Evolutionary conservation across 2,113 vertebrate genomes (phyloP).

Genomic region (Kryptolebias marmoratus): DNA sequence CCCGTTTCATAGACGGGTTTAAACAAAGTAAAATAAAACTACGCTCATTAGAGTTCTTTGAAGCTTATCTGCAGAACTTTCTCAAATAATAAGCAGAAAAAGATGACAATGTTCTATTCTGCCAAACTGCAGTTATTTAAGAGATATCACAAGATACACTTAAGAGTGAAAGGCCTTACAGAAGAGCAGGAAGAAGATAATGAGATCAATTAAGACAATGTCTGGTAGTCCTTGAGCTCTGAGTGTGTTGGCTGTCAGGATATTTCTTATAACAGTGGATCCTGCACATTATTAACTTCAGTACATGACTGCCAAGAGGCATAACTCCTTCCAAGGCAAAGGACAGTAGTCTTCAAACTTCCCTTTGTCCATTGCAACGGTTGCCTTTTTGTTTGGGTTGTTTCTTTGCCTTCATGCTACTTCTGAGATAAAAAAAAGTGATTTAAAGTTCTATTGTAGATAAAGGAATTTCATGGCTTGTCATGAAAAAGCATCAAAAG

Average conservation of each 20-base stretch:
- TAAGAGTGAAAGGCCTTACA: slow-evolving; percentile 42
- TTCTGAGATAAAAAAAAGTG: slow-evolving; percentile 24
- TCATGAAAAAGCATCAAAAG: slow-evolving; percentile 15
- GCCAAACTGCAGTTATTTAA: slow-evolving; percentile 42
- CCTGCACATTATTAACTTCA: slow-evolving; percentile 62
- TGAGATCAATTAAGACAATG: slow-evolving; percentile 76
- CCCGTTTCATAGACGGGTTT: neutral
- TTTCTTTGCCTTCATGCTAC: slow-evolving; percentile 28
- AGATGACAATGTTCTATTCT: slow-evolving; percentile 31
- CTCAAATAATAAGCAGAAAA: neutral
- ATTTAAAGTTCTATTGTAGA: slow-evolving; percentile 54
- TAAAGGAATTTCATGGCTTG: slow-evolving; percentile 46
- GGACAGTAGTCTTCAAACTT: slow-evolving; percentile 28
- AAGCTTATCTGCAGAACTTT: slow-evolving; percentile 15
- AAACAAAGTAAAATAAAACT: neutral
- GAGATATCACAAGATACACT: slow-evolving; percentile 47
- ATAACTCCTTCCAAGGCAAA: slow-evolving; percentile 49
- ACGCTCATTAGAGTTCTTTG: slow-evolving; percentile 2
- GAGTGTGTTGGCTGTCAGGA: slow-evolving; percentile 35
- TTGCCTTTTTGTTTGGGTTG: slow-evolving; percentile 32
- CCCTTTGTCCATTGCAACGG: slow-evolving; percentile 51
- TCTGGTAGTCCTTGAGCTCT: slow-evolving; percentile 62
- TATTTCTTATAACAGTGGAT: slow-evolving; percentile 41
- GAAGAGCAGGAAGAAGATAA: slow-evolving; percentile 62
- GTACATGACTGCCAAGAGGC: slow-evolving; percentile 49